Conservation (phyloP, 2,888 invertebrate genomes). For the Orthonevra nobilis region DNA sequence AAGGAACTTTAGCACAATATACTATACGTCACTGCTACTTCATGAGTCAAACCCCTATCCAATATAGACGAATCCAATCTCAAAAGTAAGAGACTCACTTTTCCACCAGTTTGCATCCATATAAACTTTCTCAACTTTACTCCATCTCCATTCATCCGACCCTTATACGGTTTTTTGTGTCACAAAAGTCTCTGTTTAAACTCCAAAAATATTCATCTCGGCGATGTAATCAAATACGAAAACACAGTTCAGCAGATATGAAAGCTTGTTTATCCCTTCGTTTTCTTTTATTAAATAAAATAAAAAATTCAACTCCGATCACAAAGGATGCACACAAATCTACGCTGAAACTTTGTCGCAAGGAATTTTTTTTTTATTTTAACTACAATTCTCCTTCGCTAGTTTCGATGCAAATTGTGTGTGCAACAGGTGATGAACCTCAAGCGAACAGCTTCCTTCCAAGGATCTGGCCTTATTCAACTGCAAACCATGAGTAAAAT, state of each 20-base stretch:
- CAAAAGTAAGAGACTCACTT: too few relatives aligned
- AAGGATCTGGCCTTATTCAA: slow-evolving; percentile 26
- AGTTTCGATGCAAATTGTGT: background rate
- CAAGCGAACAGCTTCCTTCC: background rate
- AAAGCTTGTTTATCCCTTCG: background rate
- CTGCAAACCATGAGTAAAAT: background rate
- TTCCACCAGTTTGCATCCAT: too few relatives aligned
- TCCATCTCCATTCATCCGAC: too few relatives aligned
- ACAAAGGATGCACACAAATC: background rate
- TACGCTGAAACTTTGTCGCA: background rate
- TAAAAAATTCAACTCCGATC: too few relatives aligned
- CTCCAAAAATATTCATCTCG: too few relatives aligned
- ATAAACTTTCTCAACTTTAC: too few relatives aligned
- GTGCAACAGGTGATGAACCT: slow-evolving; percentile 24
- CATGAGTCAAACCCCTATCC: too few relatives aligned
- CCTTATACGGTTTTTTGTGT: too few relatives aligned
- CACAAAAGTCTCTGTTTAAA: too few relatives aligned
- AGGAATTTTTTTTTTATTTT: background rate
- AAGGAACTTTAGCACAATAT: too few relatives aligned
- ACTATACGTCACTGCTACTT: too few relatives aligned
- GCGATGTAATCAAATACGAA: background rate
- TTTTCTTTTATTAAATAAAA: background rate
- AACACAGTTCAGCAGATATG: background rate
- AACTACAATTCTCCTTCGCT: background rate
- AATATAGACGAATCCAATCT: too few relatives aligned